phyloP scores from a whole-genome alignment of 2,797 vertebrate species.

The Discoglossus pictus region DNA sequence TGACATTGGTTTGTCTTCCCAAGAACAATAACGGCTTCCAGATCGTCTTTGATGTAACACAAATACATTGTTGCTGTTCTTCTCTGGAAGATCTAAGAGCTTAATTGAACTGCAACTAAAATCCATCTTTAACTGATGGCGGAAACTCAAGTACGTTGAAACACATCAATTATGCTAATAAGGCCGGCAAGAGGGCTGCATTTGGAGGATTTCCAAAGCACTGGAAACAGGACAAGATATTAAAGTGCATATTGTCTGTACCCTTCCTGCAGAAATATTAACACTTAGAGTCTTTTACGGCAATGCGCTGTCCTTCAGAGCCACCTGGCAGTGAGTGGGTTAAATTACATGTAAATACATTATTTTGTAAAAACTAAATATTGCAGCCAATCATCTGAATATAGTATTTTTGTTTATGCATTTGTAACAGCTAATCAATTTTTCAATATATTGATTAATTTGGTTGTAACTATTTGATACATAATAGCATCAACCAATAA shows the following conservation, averaged over 20 bases:
- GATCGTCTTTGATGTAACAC: constrained; percentile 21
- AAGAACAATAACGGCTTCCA: constrained; percentile 11
- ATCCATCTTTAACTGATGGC: constrained; percentile 26
- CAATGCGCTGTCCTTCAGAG: no score
- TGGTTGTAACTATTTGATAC: no score
- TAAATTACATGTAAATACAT: no score
- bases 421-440: no score
- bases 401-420: no score
- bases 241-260: neutral
- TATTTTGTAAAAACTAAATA: no score
- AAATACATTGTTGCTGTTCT: neutral
- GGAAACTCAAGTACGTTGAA: constrained; percentile 22
- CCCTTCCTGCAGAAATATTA: constrained; percentile 27
- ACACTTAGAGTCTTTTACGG: constrained; percentile 4
- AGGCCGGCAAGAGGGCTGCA: neutral
- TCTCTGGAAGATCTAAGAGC: constrained; percentile 16
- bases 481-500: no score
- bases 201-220: constrained; percentile 11
- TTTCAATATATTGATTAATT: no score
- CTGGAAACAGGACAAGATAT: constrained; percentile 23
- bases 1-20: constrained; percentile 24
- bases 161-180: constrained; percentile 42
- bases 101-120: constrained; percentile 36
- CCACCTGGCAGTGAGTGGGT: no score
- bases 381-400: no score